A percentile compares a stretch with the other conserved stretches of the same genome.
Evolutionary conservation across 2,797 vertebrate genomes (phyloP).

Genomic region (Enteromius radiatus): DNA sequence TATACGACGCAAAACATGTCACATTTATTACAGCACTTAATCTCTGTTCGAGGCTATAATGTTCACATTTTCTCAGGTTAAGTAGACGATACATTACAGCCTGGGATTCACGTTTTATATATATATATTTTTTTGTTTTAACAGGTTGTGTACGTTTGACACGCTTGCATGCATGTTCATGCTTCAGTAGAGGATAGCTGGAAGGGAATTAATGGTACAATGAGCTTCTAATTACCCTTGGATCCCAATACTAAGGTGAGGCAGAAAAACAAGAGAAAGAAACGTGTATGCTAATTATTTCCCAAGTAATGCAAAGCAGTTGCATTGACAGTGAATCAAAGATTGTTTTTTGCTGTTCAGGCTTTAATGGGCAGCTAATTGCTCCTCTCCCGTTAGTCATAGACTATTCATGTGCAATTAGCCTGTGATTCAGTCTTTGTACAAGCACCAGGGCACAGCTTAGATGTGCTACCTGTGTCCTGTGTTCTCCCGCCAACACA

Average conservation of each 20-base stretch:
- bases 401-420: conserved; percentile 74
- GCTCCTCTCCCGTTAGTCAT: conserved; percentile 72
- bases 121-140: conserved; percentile 39
- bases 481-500: conserved; percentile 7
- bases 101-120: conserved; percentile 46
- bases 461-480: conserved; percentile 56
- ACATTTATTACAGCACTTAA: conserved; percentile 33
- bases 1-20: conserved; percentile 59
- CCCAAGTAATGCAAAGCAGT: conserved; percentile 63
- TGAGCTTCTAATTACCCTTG: conserved; percentile 61
- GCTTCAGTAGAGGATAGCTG: conserved; percentile 59
- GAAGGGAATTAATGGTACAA: conserved; percentile 66
- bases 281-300: conserved; percentile 54
- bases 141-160: conserved; percentile 23
- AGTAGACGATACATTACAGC: conserved; percentile 6
- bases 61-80: conserved; percentile 49
- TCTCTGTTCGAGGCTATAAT: background rate
- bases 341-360: conserved; percentile 61
- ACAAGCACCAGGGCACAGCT: conserved; percentile 51
- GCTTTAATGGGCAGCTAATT: conserved; percentile 69
- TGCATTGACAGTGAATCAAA: conserved; percentile 58
- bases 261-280: conserved; percentile 58
- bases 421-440: conserved; percentile 61
- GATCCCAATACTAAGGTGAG: conserved; percentile 58
- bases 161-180: conserved; percentile 15